Evolutionary conservation across 2,797 vertebrate species (phyloP), one percentile per base, ranked within the genome.

Genomic region (Parotocinclus haroldoi): DNA sequence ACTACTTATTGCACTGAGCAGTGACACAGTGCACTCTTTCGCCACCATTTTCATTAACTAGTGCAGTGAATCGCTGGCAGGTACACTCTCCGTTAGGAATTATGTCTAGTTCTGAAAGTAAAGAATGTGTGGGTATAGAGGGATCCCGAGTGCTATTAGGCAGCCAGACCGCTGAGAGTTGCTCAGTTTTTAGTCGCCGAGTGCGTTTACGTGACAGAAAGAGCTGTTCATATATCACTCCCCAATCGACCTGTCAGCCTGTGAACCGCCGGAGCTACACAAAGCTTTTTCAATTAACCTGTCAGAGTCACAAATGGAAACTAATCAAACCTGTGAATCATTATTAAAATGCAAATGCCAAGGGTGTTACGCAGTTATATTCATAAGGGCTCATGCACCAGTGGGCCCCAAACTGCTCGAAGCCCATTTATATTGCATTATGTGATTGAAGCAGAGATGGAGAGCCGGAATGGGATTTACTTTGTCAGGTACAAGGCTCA

Each of bases 301-400:
- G 76, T 74, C 76, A 77, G 57, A 68, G 45, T 45, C 76, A 62
- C 48, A 64, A 60, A 69, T 57, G 59, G 66, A 64, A 72, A 74
- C 72, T 66, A 74, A 69, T 68, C 66, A 72, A 68, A 72, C 51
- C 68, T 66, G 56, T 48, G 39, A 57, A 72, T 72, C 50, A 67
- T 65, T 74, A 77, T 78, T 76, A 74, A 76, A 78, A 78, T 78
- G 74, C 65, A 63, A 78, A 78, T 78, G 60, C 9, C 11, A 58
- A 40, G 14, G 4, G 40, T 61, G 71, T 61, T 70, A 44, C 45
- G 58, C 27, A 16, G 63, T 44, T 67, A 58, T 60, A 57, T 64
- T 66, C 59, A 39, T 54, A 58, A 66, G 63, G 46, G 52, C 51
- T 55, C 56, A 37, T 56, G 45, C 36, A 60, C 44, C 52, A 7